phyloP scores from a whole-genome alignment of 1,140 invertebrate species.

The Periplaneta americana region DNA sequence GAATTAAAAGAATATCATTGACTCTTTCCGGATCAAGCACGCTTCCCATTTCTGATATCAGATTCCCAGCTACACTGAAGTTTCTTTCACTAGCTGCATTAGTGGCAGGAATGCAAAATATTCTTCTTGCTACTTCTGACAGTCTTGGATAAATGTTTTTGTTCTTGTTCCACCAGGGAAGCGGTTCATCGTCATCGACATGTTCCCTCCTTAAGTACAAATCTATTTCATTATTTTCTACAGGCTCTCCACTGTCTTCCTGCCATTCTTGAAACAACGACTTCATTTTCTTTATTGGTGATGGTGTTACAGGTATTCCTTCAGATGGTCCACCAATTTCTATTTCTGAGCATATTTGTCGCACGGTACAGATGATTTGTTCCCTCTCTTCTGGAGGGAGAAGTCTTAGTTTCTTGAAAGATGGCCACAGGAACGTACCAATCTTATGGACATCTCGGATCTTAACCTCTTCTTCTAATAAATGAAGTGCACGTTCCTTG shows the following conservation, averaged over 20 bases:
- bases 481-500: not conserved
- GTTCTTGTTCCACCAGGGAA: no score
- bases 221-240: not conserved
- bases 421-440: no score
- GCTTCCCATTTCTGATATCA: not conserved
- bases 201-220: not conserved
- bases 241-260: not conserved
- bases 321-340: not conserved
- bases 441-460: not conserved
- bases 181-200: no score
- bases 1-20: no score
- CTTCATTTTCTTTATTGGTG: not conserved
- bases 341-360: not conserved
- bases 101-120: no score
- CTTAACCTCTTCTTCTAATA: not conserved
- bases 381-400: not conserved
- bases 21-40: no score
- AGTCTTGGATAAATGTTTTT: not conserved
- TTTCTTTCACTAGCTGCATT: no score
- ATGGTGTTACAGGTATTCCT: not conserved
- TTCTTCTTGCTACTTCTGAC: not conserved
- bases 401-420: not conserved
- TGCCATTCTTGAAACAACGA: not conserved
- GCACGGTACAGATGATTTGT: not conserved
- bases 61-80: not conserved